Evolutionary conservation across 2,888 invertebrate genomes (phyloP).

Genomic region (Ochropacha duplaris): DNA sequence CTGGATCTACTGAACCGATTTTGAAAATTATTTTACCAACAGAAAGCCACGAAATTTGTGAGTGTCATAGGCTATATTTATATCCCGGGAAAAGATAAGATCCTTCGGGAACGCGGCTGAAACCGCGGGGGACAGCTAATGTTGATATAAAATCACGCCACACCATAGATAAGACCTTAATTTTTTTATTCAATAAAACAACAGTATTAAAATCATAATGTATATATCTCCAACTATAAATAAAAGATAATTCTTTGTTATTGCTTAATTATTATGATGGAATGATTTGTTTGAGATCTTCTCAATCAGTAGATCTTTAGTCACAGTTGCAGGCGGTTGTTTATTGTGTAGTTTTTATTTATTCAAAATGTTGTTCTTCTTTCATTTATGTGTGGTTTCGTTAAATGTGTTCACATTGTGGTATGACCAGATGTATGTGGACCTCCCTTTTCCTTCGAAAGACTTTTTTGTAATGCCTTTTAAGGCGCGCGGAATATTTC

Average conservation of each 20-base stretch:
- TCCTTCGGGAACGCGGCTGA: no score
- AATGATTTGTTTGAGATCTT: background rate
- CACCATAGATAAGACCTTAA: background rate
- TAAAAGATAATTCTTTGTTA: background rate
- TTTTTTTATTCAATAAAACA: background rate
- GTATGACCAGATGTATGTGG: conserved; percentile 62
- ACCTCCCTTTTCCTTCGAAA: conserved; percentile 48
- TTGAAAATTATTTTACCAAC: no score
- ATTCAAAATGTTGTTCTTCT: conserved; percentile 40
- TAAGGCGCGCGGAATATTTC: conserved; percentile 54
- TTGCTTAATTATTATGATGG: background rate
- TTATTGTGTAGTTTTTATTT: conserved; percentile 10
- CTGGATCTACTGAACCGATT: no score
- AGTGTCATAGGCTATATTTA: no score
- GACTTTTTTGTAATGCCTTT: conserved; percentile 47
- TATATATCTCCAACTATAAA: background rate
- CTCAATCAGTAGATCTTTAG: background rate
- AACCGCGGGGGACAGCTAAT: no score
- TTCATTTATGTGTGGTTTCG: conserved; percentile 48
- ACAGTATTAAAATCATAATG: background rate
- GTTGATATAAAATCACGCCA: background rate
- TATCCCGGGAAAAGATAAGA: no score
- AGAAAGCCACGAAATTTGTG: no score
- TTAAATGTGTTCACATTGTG: conserved; percentile 53
- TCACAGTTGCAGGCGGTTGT: conserved; percentile 9